Percentiles rank a stretch among this genome's conserved stretches.
These are phyloP conservation scores for Sylvia borin DNA, from an alignment of 2,797 vertebrate species.

Conservation along the genomic window DNA sequence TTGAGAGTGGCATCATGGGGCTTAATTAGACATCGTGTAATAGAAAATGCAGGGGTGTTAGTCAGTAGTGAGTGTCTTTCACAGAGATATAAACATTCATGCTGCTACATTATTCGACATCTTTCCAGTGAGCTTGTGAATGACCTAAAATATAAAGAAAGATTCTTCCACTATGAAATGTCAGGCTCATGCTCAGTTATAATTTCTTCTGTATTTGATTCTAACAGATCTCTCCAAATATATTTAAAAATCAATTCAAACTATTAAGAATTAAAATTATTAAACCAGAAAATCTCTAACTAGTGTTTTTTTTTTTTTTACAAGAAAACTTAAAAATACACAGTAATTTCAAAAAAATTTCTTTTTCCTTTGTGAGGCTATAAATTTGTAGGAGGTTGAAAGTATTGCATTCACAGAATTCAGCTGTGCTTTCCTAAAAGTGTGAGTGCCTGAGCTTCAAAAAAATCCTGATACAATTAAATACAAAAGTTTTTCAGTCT, in stretches of 20 bases:
- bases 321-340: background rate
- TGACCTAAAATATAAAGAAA: slow-evolving; percentile 69
- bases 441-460: background rate
- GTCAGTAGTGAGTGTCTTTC: slow-evolving; percentile 65
- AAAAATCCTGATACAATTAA: background rate
- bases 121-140: slow-evolving; percentile 49
- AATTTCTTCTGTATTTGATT: slow-evolving; percentile 8
- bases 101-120: slow-evolving; percentile 39
- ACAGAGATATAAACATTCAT: slow-evolving; percentile 67
- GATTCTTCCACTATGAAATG: slow-evolving; percentile 52
- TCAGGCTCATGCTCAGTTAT: background rate
- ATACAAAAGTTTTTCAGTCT: background rate
- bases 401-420: background rate
- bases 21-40: slow-evolving; percentile 74
- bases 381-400: background rate
- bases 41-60: slow-evolving; percentile 70
- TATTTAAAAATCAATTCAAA: background rate
- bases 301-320: background rate
- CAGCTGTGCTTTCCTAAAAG: background rate
- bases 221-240: background rate
- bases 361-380: background rate
- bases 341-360: background rate
- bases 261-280: background rate
- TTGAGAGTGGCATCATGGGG: slow-evolving; percentile 67
- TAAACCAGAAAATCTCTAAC: background rate